Evolutionary conservation across 2,797 vertebrate genomes (phyloP), one percentile per base, ranked within the genome.

Genomic region (Novumbra hubbsi): DNA sequence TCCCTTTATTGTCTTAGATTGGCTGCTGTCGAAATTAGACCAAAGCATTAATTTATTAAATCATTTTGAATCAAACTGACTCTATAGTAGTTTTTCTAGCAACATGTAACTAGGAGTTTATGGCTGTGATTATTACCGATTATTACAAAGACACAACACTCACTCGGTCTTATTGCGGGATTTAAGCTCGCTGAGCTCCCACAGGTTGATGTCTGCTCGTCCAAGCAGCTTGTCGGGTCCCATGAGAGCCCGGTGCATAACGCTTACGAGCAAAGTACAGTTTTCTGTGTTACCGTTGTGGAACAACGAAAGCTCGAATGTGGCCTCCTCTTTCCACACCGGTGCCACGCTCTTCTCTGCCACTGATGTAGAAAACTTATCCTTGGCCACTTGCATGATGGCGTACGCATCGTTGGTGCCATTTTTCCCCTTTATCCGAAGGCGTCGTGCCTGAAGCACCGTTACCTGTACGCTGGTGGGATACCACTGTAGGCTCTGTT

Each of bases 341-440:
- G 97, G 96, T 0, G 92, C 88, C 73, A 92, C 91, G 87, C 92
- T 92, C 84, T 96, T 97, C 92, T 98, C 96, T 52, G 88, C 91
- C 90, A 97, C 96, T 32, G 95, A 93, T 0, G 97, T 98, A 88
- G 94, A 94, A 84, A 93, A 97, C 91, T 95, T 96, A 63, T 97
- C 96, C 77, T 96, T 95, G 81, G 94, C 95, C 92, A 98, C 91
- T 81, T 96, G 96, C 93, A 99, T 96, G 85, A 96, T 84, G 48
- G 96, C 91, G 87, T 96, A 98, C 4, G 96, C 96, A 73, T 98
- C 97, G 88, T 97, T 97, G 38, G 96, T 96, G 76, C 96, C 95
- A 71, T 91, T 87, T 19, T 95, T 95, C 1, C 95, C 94, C 82
- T 98, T 98, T 12, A 88, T 89, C 86, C 95, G 83, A 68, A 99